Conservation (phyloP, 2,113 vertebrate species). For the Myocastor coypus region DNA sequence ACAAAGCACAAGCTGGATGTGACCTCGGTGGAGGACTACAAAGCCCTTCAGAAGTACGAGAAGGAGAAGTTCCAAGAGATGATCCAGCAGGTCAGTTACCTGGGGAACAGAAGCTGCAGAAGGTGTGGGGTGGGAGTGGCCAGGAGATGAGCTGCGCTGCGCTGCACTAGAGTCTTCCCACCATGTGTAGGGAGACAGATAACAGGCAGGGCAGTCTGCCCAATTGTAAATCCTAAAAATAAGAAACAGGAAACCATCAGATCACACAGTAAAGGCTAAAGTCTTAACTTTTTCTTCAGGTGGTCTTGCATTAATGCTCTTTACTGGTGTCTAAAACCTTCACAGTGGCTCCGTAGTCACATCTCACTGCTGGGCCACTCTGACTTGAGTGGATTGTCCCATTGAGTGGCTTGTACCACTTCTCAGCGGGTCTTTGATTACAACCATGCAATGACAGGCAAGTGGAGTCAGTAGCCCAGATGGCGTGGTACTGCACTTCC, state of each 20-base stretch:
- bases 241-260: background rate
- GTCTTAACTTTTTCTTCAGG: background rate
- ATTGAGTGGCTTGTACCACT: background rate
- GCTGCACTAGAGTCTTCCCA: accelerated
- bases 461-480: background rate
- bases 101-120: accelerated
- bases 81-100: constrained; percentile 91
- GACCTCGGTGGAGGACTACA: constrained; percentile 97
- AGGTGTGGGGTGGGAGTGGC: accelerated
- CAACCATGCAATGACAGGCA: background rate
- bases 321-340: too few relatives aligned
- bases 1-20: constrained; percentile 99
- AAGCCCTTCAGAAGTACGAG: constrained; percentile 97
- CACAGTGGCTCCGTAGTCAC: background rate
- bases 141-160: accelerated
- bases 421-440: background rate
- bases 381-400: background rate
- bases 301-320: accelerated
- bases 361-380: background rate
- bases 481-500: background rate
- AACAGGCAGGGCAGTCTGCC: accelerated
- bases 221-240: background rate
- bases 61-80: constrained; percentile 98
- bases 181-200: accelerated
- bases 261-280: too few relatives aligned